These are phyloP conservation scores for Cichladusa arquata DNA, from an alignment of 2,113 vertebrate genomes.

Conservation along the genomic window DNA sequence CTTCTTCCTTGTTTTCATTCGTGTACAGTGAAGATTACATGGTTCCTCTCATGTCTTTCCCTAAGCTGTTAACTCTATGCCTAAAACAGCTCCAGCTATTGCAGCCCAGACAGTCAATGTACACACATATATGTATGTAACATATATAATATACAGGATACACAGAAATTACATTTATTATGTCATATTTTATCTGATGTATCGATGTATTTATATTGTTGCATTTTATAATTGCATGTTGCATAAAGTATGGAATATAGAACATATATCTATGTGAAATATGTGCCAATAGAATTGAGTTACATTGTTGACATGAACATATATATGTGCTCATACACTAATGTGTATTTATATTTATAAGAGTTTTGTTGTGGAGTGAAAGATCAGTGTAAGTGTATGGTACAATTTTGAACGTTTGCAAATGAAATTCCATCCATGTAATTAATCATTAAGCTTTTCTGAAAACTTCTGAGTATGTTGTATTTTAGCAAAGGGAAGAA, in stretches of 20 bases:
- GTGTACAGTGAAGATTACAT: background rate
- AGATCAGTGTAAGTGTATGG: background rate
- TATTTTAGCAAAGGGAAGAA: background rate
- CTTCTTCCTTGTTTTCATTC: background rate
- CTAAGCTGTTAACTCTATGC: background rate
- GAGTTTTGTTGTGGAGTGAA: background rate
- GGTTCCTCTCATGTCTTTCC: background rate
- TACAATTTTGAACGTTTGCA: background rate
- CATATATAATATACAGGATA: background rate
- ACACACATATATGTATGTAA: background rate
- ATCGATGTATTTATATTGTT: background rate
- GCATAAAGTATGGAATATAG: background rate
- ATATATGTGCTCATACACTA: background rate
- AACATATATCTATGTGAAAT: background rate
- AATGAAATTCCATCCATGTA: background rate
- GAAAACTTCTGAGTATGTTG: background rate
- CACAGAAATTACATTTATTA: background rate
- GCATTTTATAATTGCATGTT: background rate
- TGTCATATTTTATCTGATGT: background rate
- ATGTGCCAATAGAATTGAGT: background rate
- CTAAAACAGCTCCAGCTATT: background rate
- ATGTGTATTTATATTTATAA: background rate
- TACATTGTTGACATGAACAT: background rate
- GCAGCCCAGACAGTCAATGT: background rate
- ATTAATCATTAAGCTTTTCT: background rate